Evolutionary conservation across 1,140 invertebrate species (phyloP).

Genomic region (Drosophila prosaltans): DNA sequence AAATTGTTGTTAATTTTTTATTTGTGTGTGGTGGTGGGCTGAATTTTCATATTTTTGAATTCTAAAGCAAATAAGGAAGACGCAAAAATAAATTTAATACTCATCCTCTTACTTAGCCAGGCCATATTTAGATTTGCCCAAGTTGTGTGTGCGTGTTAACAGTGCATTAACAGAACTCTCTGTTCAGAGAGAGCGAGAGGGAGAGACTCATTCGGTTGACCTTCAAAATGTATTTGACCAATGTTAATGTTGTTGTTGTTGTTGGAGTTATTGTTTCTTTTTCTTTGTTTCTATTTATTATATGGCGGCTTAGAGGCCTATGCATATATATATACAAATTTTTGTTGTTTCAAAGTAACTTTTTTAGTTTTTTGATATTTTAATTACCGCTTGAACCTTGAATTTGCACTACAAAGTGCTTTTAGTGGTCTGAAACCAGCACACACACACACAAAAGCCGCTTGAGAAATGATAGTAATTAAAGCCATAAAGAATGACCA

Average conservation of each 20-base stretch:
- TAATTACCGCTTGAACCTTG: conserved; percentile 71
- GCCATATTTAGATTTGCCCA: not conserved
- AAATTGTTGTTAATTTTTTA: conserved; percentile 4
- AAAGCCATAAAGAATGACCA: conserved; percentile 68
- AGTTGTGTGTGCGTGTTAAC: conserved; percentile 3
- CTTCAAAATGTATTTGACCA: conserved; percentile 38
- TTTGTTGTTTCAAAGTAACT: conserved; percentile 38
- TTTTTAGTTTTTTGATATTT: conserved; percentile 47
- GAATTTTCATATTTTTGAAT: not conserved
- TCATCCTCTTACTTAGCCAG: not conserved
- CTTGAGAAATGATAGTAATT: conserved; percentile 73
- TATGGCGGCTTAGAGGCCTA: conserved; percentile 29
- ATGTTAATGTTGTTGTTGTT: not conserved
- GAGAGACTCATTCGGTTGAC: conserved; percentile 33
- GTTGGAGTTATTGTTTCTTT: conserved; percentile 18
- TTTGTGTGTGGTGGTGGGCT: not conserved
- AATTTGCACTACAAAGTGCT: conserved; percentile 69
- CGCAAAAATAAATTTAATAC: not conserved
- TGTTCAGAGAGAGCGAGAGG: conserved; percentile 11
- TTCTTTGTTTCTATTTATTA: conserved; percentile 44
- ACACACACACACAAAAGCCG: conserved; percentile 27
- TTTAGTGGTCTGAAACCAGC: conserved; percentile 44
- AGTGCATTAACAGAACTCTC: conserved; percentile 14
- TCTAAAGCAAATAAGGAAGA: conserved; percentile 11
- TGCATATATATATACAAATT: conserved; percentile 5